Evolutionary conservation across 2,797 vertebrate genomes (phyloP), one percentile per base, ranked within the genome.

Genomic region (Phalloptychus januarius): DNA sequence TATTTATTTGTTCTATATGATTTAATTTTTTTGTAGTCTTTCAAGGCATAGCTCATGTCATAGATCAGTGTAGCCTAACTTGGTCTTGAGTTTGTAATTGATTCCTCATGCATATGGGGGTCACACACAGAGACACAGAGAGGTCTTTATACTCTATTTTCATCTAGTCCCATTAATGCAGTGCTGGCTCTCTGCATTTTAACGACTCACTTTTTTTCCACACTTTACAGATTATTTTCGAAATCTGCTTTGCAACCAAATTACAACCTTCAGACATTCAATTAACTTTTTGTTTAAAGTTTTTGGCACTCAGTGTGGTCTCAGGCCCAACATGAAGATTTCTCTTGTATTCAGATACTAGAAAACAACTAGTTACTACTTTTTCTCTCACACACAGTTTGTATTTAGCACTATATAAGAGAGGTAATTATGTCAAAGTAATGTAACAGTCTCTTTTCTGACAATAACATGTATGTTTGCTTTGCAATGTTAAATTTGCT

Each of bases 351-450:
- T 61, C 15, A 1, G 18, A 61, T 36, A 31, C 6, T 15, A 28
- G 42, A 42, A 58, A 56, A 56, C 52, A 54, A 25, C 50, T 28
- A 13, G 2, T 25, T 12, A 42, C 7, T 8, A 56, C 15, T 18
- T 7, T 15, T 63, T 36, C 38, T 28, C n/a, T 63, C 50, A 52
- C 7, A 52, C 6, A 69, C 71, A 36, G 46, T 36, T 33, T 52
- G 25, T 38, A 77, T 7, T 78, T 72, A 84, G 81, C 61, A 71
- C 76, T 52, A 78, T 31, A 81, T 85, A 52, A 79, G 44, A 81
- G 65, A 82, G 72, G 65, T 63, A 58, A 88, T 80, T 45, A 44
- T 78, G 77, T 79, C 82, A 85, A 89, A 88, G 85, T 44, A 74
- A 82, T 28, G 65, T 70, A 76, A 38, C 50, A 46, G 42, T 11